Conservation (phyloP, 2,797 vertebrate genomes). For the Halcyon badia region DNA sequence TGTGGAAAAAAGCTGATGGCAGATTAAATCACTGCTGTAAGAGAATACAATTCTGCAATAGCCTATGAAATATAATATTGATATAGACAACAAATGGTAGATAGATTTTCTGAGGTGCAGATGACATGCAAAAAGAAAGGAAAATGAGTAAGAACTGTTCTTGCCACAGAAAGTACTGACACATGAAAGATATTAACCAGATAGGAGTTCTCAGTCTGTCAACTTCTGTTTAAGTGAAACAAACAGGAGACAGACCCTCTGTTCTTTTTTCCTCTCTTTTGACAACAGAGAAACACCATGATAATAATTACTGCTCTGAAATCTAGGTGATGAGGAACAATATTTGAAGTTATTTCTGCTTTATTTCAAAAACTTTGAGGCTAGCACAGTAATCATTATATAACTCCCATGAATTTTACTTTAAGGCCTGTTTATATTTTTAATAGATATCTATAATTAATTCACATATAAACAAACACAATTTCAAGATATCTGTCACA, state of each 20-base stretch:
- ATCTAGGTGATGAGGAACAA: neutral
- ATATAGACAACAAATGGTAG: neutral
- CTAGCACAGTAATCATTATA: neutral
- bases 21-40: neutral
- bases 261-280: neutral
- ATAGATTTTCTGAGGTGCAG: neutral
- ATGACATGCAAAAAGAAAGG: neutral
- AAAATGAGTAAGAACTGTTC: neutral
- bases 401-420: neutral
- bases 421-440: neutral
- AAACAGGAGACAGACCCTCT: conserved; percentile 20
- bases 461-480: neutral
- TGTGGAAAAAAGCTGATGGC: neutral
- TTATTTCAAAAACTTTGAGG: neutral
- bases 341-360: neutral
- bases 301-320: conserved; percentile 1
- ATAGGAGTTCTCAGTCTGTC: conserved; percentile 48
- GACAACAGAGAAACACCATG: conserved; percentile 2
- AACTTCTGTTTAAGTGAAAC: conserved; percentile 23
- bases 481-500: neutral
- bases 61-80: neutral
- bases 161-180: neutral
- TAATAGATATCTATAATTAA: neutral
- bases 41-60: neutral
- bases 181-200: conserved; percentile 28